Evolutionary conservation across 2,888 invertebrate species (phyloP), one percentile per base, ranked within the genome.

Genomic region (Synanthedon tipuliformis): DNA sequence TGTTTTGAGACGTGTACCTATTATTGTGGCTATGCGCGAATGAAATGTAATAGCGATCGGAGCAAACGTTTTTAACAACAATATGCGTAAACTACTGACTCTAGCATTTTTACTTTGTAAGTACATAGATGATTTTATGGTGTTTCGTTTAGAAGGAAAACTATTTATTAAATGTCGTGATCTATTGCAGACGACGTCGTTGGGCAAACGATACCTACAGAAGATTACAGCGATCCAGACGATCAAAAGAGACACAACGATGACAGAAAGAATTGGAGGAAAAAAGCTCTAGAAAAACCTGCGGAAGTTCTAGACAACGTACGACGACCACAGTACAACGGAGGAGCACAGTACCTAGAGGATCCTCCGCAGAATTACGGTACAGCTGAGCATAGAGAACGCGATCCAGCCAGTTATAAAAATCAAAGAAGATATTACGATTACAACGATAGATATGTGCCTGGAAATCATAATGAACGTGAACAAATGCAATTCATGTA

Each of bases 71-170:
- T 68, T 58, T 54, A 57, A 58, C 50, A 60, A 59, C 61, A 70
- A 68, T 65, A 86, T 86, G 86, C 75, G 80, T 52, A 78, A 69
- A 67, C 64, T 83, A 60, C 68, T 86, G 57, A 59, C 83, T 56
- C 65, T 84, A 57, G 81, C 81, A 7, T 70, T 86, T 55, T 64
- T 86, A 52, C 73, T 86, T 41, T 86, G 86, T 86, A 73, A 81
- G 83, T 77, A 55, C 57, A 27, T 15, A 13, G 8, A 8, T 45
- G 0, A 10, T 34, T 34, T 34, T 34, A 34, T 34, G 34, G 34
- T 34, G 34, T 34, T 34, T 34, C 34, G 34, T 34, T 34, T 34
- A 2, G 34, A 34, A 34, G 10, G 34, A 10, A 10, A 34, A 34
- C 34, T 34, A 10, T 34, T 34, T 10, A 34, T 10, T 34, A 34